Percentiles rank a stretch among this genome's conserved stretches.
Evolutionary conservation across 1,140 invertebrate species (phyloP).

Genomic region (Dermatophagoides farinae): DNA sequence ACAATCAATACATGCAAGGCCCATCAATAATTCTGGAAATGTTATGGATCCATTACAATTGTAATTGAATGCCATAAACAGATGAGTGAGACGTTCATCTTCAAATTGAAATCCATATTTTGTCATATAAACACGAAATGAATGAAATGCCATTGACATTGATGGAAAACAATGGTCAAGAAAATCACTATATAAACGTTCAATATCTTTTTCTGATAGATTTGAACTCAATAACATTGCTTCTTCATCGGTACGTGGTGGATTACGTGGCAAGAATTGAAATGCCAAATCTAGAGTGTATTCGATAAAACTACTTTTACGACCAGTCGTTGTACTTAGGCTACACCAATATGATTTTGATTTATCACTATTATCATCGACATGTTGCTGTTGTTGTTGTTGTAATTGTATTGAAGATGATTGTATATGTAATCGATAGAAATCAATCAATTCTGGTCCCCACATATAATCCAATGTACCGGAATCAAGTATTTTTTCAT

Average conservation of each 20-base stretch:
- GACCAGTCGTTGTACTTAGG: too few relatives aligned
- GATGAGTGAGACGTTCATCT: neutral
- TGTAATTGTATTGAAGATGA: too few relatives aligned
- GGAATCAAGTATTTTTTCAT: too few relatives aligned
- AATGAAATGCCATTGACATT: neutral
- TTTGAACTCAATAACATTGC: constrained; percentile 8
- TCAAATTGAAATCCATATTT: constrained; percentile 3
- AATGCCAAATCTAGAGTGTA: constrained; percentile 8
- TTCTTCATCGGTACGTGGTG: constrained; percentile 11
- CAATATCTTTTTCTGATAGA: constrained; percentile 9
- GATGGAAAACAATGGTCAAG: constrained; percentile 15
- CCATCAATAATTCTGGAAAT: constrained; percentile 30
- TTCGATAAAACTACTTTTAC: neutral
- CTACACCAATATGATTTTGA: too few relatives aligned
- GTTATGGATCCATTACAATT: constrained; percentile 18
- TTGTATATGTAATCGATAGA: neutral
- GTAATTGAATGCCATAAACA: constrained; percentile 13
- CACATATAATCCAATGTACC: neutral
- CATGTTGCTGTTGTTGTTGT: too few relatives aligned
- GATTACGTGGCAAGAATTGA: constrained; percentile 7
- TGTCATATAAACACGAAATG: constrained; percentile 13
- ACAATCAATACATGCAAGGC: constrained; percentile 33
- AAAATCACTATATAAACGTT: constrained; percentile 10
- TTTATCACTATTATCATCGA: too few relatives aligned
- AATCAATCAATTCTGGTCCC: neutral